Base-by-base conservation (phyloP, 2,888 invertebrate genomes). In the Drosophila meridiana region DNA sequence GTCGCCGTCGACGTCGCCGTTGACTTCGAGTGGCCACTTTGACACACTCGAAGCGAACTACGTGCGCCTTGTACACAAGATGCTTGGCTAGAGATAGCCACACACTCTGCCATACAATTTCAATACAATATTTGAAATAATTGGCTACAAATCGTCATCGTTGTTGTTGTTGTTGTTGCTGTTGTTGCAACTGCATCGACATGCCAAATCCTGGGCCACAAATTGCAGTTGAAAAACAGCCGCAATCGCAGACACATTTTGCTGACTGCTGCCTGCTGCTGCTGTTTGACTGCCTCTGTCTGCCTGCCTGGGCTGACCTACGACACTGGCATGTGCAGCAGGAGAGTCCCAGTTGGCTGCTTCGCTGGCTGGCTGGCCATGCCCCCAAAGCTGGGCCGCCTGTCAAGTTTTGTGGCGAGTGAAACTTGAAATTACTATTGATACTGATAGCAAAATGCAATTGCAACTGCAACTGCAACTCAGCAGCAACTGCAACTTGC, bases 81-180 rank as follows among this genome's bases (percentile, higher is more conserved):
- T 89, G 84, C 86, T 87, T 69, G 82, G 61, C 52, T 47, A 68
- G 34, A 85, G 88, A 87, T 89, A 84, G 73, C 80, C 79, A 87
- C 78, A 85, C 85, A 72, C 53, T 38, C 68, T 79, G 80, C 83
- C 88, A 72, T 84, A 88, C 89, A 83, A 89, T 91, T 90, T 87
- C 90, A 91, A 89, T 89, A 83, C 87, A 85, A 87, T 91, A 87
- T 91, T 91, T 91, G 87, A 91, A 83, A 91, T 91, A 91, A 91
- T 91, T 91, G 91, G 90, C 89, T 91, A 91, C 91, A 91, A 91
- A 92, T 91, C 91, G 92, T 90, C 92, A 91, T 76, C 78, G 71
- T 70, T 73, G 73, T 61, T 67, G 57, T 9, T 60, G 42, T 69
- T 77, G 72, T 68, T 73, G 72, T 56, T 67, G 57, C 6, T 56